These are phyloP conservation scores for Hucho hucho DNA, from an alignment of 2,113 vertebrate genomes.

Conservation along the genomic window DNA sequence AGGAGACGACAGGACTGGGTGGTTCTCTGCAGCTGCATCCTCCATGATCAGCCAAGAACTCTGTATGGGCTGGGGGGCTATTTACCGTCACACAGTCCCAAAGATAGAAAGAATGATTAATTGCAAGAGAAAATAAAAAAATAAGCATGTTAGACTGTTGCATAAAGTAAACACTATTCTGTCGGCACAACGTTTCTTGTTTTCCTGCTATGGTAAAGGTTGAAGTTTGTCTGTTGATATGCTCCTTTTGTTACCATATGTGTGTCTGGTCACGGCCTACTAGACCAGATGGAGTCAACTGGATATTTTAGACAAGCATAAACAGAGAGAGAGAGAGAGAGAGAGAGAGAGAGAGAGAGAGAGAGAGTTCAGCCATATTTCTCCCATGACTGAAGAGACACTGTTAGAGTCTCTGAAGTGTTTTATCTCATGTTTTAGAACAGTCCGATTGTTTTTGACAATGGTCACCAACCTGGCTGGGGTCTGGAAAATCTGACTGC, in stretches of 20 bases:
- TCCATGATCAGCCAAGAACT: not conserved
- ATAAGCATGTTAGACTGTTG: no score
- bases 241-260: no score
- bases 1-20: not conserved
- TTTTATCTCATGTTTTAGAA: not conserved
- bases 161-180: no score
- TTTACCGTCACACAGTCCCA: not conserved
- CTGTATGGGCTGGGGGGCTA: not conserved
- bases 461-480: not conserved
- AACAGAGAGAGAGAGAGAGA: not conserved
- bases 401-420: not conserved
- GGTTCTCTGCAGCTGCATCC: not conserved
- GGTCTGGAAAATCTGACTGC: slow-evolving; percentile 6
- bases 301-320: no score
- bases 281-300: no score
- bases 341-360: no score
- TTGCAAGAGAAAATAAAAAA: not conserved
- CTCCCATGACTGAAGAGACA: not conserved
- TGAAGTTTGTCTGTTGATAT: no score
- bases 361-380: not conserved
- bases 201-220: not conserved
- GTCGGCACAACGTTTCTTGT: no score
- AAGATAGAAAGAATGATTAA: not conserved
- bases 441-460: not conserved
- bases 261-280: no score